These are phyloP conservation scores for Torymus auratus DNA, from an alignment of 2,888 invertebrate genomes.

Conservation along the genomic window DNA sequence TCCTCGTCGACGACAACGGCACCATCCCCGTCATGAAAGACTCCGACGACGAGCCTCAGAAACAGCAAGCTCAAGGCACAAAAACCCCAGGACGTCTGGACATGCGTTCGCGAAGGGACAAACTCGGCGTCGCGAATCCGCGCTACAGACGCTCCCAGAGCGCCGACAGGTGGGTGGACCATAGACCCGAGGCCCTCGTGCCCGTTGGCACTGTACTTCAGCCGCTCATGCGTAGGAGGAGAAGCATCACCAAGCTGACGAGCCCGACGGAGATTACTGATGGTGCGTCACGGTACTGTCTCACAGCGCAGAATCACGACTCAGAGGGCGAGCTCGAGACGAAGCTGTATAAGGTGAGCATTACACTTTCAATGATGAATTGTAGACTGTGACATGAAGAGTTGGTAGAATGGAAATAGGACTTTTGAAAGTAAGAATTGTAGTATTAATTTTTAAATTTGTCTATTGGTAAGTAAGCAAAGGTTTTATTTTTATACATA, in stretches of 20 bases:
- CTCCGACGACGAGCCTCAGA: slow-evolving; percentile 3
- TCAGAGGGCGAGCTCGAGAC: slow-evolving; percentile 96
- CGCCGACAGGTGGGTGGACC: slow-evolving; percentile 91
- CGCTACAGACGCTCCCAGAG: slow-evolving; percentile 90
- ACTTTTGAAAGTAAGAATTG: too few species aligned
- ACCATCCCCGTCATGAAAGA: slow-evolving; percentile 60
- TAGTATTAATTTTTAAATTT: too few species aligned
- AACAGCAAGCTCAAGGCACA: slow-evolving; percentile 45
- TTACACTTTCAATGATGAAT: too few species aligned
- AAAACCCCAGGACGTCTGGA: slow-evolving; percentile 64
- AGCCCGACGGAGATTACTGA: slow-evolving; percentile 82
- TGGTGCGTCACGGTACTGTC: slow-evolving; percentile 88
- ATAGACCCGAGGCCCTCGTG: slow-evolving; percentile 87
- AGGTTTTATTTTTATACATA: not conserved
- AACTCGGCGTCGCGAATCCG: slow-evolving; percentile 83
- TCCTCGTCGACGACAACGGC: slow-evolving; percentile 78
- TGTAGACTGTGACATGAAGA: too few species aligned
- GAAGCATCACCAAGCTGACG: slow-evolving; percentile 89
- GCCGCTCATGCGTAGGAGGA: slow-evolving; percentile 88
- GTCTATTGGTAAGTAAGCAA: too few species aligned
- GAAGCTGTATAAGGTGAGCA: slow-evolving; percentile 87
- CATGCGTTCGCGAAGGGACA: slow-evolving; percentile 77
- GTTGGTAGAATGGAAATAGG: too few species aligned
- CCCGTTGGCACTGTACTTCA: slow-evolving; percentile 94
- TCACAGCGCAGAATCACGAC: slow-evolving; percentile 94